These are phyloP conservation scores for Cantharis rustica DNA, from an alignment of 2,888 invertebrate species.

Conservation along the genomic window DNA sequence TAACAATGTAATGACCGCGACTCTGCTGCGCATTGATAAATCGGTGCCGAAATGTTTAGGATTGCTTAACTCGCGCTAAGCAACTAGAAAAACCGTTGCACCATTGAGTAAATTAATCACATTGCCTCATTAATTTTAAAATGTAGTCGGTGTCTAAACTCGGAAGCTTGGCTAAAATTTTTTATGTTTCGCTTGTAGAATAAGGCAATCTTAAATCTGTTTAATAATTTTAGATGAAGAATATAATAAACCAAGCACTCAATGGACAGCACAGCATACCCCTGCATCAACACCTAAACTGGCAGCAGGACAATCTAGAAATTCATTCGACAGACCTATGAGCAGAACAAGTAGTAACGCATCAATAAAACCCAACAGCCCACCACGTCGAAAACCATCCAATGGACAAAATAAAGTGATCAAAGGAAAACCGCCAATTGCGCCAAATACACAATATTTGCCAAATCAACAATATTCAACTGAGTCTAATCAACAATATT, in stretches of 20 bases:
- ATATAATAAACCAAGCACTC: slow-evolving; percentile 42
- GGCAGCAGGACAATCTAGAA: slow-evolving; percentile 33
- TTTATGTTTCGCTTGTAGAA: not conserved
- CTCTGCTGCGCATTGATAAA: not conserved
- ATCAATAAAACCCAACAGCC: slow-evolving; percentile 33
- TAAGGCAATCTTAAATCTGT: not conserved
- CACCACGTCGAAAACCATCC: slow-evolving; percentile 33
- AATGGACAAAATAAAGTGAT: not conserved
- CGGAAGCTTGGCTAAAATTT: not conserved
- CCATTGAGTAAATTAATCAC: not conserved
- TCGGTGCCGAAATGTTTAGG: not conserved
- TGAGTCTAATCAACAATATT: slow-evolving; percentile 36
- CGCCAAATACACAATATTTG: slow-evolving; percentile 16
- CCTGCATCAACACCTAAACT: slow-evolving; percentile 17
- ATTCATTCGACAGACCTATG: slow-evolving; percentile 33
- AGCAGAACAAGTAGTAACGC: slow-evolving; percentile 41
- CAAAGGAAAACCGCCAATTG: not conserved
- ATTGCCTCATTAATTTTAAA: too few species aligned
- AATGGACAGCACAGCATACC: slow-evolving; percentile 42
- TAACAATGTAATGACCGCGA: not conserved
- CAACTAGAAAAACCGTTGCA: not conserved
- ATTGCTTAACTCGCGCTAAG: not conserved
- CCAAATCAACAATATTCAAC: slow-evolving; percentile 34
- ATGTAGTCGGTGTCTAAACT: not conserved
- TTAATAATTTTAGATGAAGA: slow-evolving; percentile 41